Base-by-base conservation (phyloP, 2,113 vertebrate species). In the Chlorodrepanis virens region DNA sequence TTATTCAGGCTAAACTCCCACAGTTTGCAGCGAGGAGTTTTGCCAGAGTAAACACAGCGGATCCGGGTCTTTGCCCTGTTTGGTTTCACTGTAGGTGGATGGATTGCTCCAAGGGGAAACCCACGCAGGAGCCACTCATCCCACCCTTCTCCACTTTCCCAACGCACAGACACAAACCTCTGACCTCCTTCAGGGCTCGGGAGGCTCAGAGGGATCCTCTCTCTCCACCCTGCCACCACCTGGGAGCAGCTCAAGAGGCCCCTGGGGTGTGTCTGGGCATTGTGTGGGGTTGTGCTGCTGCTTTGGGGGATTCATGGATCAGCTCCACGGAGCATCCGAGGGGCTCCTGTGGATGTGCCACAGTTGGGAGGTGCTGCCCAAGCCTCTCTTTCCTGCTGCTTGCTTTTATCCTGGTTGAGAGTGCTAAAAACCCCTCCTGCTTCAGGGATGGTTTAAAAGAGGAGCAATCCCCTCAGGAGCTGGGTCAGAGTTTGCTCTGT, bases 31-130 rank as follows among this genome's bases (percentile, higher is more conserved):
- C 0, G 0, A 57, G 79, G 81, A 70, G 22, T 40, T 81, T 57
- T 87, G 92, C 96, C 96, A 90, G 76, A 75, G 31, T 72, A 88
- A 89, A 92, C 42, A 67, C 8, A 20, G 76, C 8, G 5, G 59
- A 52, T 69, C 50, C 47, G 64, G 85, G 83, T 44, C 71, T 67
- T 37, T 50, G 71, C 61, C 85, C 71, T 40, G 1, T 29, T 80
- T 68, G 0, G 0, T 69, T 86, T 56, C 0, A 0, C 83, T 0
- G 33, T 59, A 24, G 80, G 80, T 2, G 14, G 57, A 47, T 71
- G 40, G 69, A 79, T 76, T 52, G 44, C 76, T 61, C 83, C 16
- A 0, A 16, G 67, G 94, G 75, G 84, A 82, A 87, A 47, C 27
- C 35, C 17, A 2, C 0, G 17, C 52, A 78, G 3, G 4, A 81